These are phyloP conservation scores for Brenthis hecate DNA, from an alignment of 2,888 invertebrate genomes.

Conservation along the genomic window DNA sequence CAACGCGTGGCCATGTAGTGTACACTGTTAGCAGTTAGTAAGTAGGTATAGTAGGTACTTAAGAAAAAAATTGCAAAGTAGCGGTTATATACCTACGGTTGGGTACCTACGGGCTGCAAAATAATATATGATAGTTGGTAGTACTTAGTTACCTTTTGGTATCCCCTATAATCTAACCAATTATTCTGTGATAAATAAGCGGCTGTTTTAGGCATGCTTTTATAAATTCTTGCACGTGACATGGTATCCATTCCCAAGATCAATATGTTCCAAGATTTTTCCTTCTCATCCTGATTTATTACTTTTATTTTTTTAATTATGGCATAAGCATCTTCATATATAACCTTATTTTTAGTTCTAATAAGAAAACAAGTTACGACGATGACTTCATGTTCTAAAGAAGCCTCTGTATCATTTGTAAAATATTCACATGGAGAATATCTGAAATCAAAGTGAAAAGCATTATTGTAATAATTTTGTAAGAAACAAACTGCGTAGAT, in stretches of 20 bases:
- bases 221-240: conserved; percentile 88
- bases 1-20: too few relatives aligned
- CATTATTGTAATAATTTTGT: neutral
- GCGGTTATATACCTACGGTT: conserved; percentile 6
- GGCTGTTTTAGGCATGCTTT: conserved; percentile 88
- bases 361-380: conserved; percentile 49
- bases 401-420: conserved; percentile 45
- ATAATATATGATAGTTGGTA: too few relatives aligned
- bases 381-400: conserved; percentile 52
- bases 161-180: conserved; percentile 88
- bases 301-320: conserved; percentile 48
- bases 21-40: neutral
- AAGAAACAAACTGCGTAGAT: too few relatives aligned
- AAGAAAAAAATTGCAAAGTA: too few relatives aligned
- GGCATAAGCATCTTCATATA: conserved; percentile 57
- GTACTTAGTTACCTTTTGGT: conserved; percentile 75
- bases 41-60: neutral
- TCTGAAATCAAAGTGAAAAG: conserved; percentile 44
- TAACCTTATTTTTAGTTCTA: conserved; percentile 26
- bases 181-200: conserved; percentile 84
- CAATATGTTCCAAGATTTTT: conserved; percentile 80
- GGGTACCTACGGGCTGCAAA: neutral
- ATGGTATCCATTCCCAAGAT: conserved; percentile 92
- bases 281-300: neutral
- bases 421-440: conserved; percentile 52